A percentile compares a stretch with the other conserved stretches of the same genome.
Evolutionary conservation across 2,113 vertebrate species (phyloP).

Genomic region (Seriola dumerili): DNA sequence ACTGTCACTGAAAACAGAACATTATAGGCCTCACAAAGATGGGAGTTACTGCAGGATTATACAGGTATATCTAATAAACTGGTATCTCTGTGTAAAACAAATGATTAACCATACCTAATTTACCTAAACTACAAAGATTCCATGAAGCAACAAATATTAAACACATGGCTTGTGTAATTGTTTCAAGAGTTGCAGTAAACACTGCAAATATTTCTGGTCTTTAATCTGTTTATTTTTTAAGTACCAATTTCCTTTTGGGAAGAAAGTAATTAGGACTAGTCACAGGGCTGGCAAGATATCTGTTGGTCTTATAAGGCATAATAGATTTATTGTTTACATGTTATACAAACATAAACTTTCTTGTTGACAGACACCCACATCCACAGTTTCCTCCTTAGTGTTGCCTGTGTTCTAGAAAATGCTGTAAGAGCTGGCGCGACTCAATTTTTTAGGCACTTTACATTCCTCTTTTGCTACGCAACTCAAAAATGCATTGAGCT

Average conservation of each 20-base stretch:
- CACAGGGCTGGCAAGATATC: constrained; percentile 51
- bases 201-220: constrained; percentile 33
- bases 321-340: constrained; percentile 48
- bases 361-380: constrained; percentile 43
- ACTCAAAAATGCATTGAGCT: constrained; percentile 70
- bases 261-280: constrained; percentile 43
- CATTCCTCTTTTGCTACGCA: constrained; percentile 73
- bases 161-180: constrained; percentile 18
- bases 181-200: constrained; percentile 33
- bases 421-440: constrained; percentile 4
- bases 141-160: not conserved
- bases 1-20: not conserved
- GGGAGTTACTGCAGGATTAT: not conserved
- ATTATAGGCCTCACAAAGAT: not conserved
- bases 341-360: constrained; percentile 14
- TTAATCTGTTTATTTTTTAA: constrained; percentile 47
- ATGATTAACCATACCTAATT: constrained; percentile 17
- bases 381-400: constrained; percentile 12
- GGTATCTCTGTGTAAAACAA: not conserved
- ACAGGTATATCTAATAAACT: constrained; percentile 10
- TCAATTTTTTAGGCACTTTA: constrained; percentile 28
- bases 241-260: constrained; percentile 42
- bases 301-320: constrained; percentile 19
- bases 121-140: constrained; percentile 11
- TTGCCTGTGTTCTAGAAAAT: constrained; percentile 34